These are phyloP conservation scores for Alosa sapidissima DNA, from an alignment of 2,797 vertebrate genomes.

Conservation along the genomic window DNA sequence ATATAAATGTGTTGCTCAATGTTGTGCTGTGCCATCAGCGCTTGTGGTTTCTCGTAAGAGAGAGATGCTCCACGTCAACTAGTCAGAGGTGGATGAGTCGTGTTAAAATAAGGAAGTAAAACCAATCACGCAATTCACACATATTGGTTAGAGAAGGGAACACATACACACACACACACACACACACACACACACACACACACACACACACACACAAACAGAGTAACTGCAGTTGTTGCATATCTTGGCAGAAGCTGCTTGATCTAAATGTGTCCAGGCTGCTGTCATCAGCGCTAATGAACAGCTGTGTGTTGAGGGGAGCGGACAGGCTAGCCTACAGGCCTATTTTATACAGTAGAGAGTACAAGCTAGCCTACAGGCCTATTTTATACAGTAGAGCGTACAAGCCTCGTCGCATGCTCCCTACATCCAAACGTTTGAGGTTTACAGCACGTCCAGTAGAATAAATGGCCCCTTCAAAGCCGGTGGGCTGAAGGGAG, in stretches of 20 bases:
- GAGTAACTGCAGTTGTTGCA: background rate
- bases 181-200: conserved; percentile 5
- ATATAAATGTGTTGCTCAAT: background rate
- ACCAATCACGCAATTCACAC: background rate
- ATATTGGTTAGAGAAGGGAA: background rate
- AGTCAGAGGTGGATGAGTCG: background rate
- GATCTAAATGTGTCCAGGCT: conserved; percentile 12
- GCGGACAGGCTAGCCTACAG: background rate
- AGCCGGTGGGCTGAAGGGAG: background rate
- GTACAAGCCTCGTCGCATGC: background rate
- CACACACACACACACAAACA: background rate
- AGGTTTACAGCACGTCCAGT: background rate
- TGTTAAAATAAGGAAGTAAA: background rate
- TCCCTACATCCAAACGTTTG: background rate
- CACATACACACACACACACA: background rate
- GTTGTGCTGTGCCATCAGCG: background rate
- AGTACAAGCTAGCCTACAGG: background rate
- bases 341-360: background rate
- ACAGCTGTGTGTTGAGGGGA: background rate
- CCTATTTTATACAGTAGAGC: background rate
- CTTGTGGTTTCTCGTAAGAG: background rate
- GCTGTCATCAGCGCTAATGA: background rate
- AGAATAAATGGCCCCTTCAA: background rate
- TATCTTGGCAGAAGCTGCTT: background rate
- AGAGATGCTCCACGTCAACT: background rate